These are phyloP conservation scores for Hassar affinis DNA, from an alignment of 2,113 vertebrate genomes.

Conservation along the genomic window DNA sequence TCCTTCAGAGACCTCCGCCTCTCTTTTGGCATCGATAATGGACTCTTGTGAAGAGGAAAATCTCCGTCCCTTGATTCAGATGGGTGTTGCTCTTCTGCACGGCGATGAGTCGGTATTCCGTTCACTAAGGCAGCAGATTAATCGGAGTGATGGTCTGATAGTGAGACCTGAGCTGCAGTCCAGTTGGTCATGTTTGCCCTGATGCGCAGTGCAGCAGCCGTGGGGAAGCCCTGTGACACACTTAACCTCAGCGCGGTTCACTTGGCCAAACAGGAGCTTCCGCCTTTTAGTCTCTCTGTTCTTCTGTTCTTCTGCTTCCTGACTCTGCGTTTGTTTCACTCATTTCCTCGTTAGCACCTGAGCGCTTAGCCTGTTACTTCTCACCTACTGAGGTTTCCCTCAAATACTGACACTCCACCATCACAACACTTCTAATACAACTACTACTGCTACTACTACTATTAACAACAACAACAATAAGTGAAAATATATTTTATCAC, in stretches of 20 bases:
- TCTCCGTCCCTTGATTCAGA: background rate
- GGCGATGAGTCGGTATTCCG: background rate
- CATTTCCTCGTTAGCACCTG: constrained; percentile 50
- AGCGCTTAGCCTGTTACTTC: background rate
- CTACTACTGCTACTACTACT: background rate
- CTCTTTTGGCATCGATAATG: constrained; percentile 69
- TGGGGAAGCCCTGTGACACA: constrained; percentile 61
- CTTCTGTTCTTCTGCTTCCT: constrained; percentile 56
- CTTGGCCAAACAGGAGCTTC: constrained; percentile 58
- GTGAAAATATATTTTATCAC: too few species aligned
- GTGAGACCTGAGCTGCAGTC: background rate
- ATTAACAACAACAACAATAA: background rate
- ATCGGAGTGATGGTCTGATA: background rate
- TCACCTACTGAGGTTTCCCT: background rate
- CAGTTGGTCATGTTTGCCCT: constrained; percentile 3
- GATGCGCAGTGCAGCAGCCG: background rate
- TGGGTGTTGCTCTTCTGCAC: constrained; percentile 4
- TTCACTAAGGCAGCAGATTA: background rate
- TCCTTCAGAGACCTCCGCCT: constrained; percentile 66
- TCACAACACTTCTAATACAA: background rate
- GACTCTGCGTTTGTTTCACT: constrained; percentile 51
- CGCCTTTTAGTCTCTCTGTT: constrained; percentile 52
- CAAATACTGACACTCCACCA: background rate
- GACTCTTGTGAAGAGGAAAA: background rate
- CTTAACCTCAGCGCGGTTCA: constrained; percentile 48